Percentiles rank a stretch among this genome's conserved stretches.
These are phyloP conservation scores for Dasyprocta punctata DNA, from an alignment of 2,113 vertebrate genomes.

Conservation along the genomic window DNA sequence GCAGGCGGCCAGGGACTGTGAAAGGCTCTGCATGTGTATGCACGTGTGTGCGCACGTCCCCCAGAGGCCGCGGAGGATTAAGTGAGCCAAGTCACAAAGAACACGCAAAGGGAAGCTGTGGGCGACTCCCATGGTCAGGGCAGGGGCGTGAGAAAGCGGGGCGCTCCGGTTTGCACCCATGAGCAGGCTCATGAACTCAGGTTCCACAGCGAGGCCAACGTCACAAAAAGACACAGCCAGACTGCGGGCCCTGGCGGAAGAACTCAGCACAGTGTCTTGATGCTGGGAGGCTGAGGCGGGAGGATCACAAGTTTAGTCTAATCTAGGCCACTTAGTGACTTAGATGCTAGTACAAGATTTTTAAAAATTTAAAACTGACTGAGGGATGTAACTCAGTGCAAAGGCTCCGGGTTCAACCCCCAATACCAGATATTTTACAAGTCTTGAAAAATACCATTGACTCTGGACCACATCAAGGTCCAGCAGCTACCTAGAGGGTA, in stretches of 20 bases:
- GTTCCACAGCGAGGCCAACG: neutral
- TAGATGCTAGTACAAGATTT: neutral
- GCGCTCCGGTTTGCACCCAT: rapidly evolving
- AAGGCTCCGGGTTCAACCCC: neutral
- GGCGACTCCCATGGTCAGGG: no score
- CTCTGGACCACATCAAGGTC: no score
- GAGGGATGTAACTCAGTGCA: neutral
- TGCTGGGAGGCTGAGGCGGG: neutral
- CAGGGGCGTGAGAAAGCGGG: rapidly evolving
- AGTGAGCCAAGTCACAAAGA: neutral
- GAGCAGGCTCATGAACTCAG: rapidly evolving
- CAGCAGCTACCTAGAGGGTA: neutral
- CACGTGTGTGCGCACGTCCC: neutral
- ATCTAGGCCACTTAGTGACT: neutral
- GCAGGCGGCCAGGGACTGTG: neutral
- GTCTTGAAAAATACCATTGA: neutral
- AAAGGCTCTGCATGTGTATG: neutral
- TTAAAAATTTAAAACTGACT: neutral
- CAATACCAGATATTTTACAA: neutral
- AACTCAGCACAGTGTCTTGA: neutral
- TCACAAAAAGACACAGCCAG: no score
- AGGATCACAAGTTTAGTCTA: neutral
- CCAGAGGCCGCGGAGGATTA: neutral
- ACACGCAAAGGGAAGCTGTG: no score
- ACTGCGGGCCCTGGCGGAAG: neutral